Evolutionary conservation across 2,888 invertebrate species (phyloP).

Genomic region (Drosophila multiciliata): DNA sequence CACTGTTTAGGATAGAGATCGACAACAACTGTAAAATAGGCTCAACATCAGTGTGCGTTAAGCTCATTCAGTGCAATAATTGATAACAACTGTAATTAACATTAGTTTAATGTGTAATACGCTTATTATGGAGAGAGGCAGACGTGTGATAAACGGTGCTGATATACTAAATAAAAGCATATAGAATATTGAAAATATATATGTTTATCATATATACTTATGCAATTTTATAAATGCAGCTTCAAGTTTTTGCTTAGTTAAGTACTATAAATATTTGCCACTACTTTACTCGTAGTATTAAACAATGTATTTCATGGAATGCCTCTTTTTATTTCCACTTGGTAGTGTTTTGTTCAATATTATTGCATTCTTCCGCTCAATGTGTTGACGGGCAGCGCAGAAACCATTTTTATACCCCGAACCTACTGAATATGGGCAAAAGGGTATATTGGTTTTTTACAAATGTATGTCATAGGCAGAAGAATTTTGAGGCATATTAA

Average conservation of each 20-base stretch:
- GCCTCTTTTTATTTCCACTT: conserved; percentile 26
- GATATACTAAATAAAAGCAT: background rate
- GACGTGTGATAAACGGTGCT: too few species aligned
- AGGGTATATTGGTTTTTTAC: background rate
- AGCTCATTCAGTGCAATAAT: background rate
- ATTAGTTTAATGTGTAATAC: background rate
- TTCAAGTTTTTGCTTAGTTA: background rate
- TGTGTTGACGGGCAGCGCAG: conserved; percentile 42
- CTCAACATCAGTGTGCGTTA: background rate
- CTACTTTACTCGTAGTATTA: background rate
- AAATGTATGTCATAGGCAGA: background rate
- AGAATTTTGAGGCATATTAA: too few species aligned
- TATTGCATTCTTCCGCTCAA: conserved; percentile 73
- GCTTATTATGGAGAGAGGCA: too few species aligned
- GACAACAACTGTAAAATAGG: background rate
- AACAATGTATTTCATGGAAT: background rate
- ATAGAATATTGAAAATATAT: background rate
- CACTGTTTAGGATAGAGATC: background rate
- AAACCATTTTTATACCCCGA: conserved; percentile 9
- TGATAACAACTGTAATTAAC: background rate
- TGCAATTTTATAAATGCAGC: background rate
- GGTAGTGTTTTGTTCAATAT: conserved; percentile 46
- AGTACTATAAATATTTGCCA: background rate
- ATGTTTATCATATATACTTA: background rate
- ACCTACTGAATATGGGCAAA: background rate